Percentiles rank a stretch among this genome's conserved stretches.
Conservation (phyloP, 2,888 invertebrate genomes). For the Eupithecia insigniata region DNA sequence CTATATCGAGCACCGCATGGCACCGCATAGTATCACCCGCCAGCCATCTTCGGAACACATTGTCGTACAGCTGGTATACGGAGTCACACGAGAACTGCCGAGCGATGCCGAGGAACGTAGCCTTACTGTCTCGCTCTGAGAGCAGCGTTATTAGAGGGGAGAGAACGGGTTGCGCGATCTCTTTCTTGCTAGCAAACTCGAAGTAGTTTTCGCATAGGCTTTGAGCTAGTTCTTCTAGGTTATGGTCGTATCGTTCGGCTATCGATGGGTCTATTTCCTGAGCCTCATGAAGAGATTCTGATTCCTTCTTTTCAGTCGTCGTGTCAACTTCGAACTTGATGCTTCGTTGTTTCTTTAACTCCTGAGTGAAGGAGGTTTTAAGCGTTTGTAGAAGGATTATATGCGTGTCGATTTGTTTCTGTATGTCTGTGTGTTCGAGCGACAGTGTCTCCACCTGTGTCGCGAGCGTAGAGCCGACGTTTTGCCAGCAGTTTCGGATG, state of each 20-base stretch:
- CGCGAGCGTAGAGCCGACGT: slow-evolving; percentile 60
- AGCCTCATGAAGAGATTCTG: neutral
- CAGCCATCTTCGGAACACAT: slow-evolving; percentile 78
- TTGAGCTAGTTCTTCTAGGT: slow-evolving; percentile 74
- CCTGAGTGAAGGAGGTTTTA: slow-evolving; percentile 51
- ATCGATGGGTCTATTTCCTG: slow-evolving; percentile 45
- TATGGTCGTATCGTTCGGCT: slow-evolving; percentile 67
- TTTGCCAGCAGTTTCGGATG: slow-evolving; percentile 72
- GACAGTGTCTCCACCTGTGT: slow-evolving; percentile 69
- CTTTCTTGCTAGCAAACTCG: slow-evolving; percentile 74
- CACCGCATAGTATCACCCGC: slow-evolving; percentile 76
- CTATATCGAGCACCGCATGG: slow-evolving; percentile 84
- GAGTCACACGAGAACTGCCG: slow-evolving; percentile 21
- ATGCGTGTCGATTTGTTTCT: slow-evolving; percentile 73
- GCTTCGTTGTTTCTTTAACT: slow-evolving; percentile 55
- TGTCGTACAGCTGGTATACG: slow-evolving; percentile 62
- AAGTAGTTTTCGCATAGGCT: slow-evolving; percentile 82
- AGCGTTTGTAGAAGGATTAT: slow-evolving; percentile 61
- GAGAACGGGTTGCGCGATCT: slow-evolving; percentile 72
- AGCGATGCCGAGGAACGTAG: slow-evolving; percentile 51
- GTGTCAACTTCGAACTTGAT: slow-evolving; percentile 62
- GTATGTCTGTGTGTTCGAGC: slow-evolving; percentile 63
- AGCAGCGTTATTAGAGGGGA: slow-evolving; percentile 82
- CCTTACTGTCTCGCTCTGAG: slow-evolving; percentile 65
- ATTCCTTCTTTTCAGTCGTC: slow-evolving; percentile 23